Base-by-base conservation (phyloP, 2,888 invertebrate species). In the Cybosia mesomella region DNA sequence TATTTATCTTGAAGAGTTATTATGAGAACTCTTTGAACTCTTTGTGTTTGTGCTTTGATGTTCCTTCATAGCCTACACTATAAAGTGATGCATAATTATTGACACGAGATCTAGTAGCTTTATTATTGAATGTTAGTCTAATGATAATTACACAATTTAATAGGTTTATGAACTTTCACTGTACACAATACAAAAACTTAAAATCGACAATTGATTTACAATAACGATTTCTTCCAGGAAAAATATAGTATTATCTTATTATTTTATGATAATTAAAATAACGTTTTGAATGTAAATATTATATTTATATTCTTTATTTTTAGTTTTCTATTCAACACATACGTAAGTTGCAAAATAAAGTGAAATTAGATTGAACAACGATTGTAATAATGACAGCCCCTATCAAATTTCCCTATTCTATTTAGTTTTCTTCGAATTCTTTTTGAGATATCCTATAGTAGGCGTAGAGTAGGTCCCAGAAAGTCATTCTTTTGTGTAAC, bases 401-500 rank as follows among this genome's bases (percentile, higher is more conserved):
- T 0, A 49, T 68, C 71, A 71, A 78, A 76, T 72, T 71, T 68
- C 62, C 60, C 22, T 15, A 63, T 73, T 79, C 69, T 70, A 5
- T n/a, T 32, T 54, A 34, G 0, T 66, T 24, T 54, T 39, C 54
- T 24, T 58, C 64, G 28, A 36, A 63, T 24, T 24, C 22, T 3
- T 13, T 68, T 43, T 74, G 66, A 21, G 62, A 72, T 22, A 81
- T 62, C 59, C 68, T 68, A 24, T 86, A 85, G 5, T 81, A 58
- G 61, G 77, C 75, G 58, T 83, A 87, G 67, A 90, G 87, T 5
- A 89, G 72, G 24, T 90, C 82, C 86, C 87, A 88, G 69, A 87
- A 90, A 0, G 89, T 82, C 83, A 89, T 84, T 59, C 89, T 79
- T 3, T 76, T 61, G 24, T 85, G 77, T 11, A 81, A 81, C 11